phyloP scores from a whole-genome alignment of 1,140 invertebrate genomes.

The Ips nitidus region DNA sequence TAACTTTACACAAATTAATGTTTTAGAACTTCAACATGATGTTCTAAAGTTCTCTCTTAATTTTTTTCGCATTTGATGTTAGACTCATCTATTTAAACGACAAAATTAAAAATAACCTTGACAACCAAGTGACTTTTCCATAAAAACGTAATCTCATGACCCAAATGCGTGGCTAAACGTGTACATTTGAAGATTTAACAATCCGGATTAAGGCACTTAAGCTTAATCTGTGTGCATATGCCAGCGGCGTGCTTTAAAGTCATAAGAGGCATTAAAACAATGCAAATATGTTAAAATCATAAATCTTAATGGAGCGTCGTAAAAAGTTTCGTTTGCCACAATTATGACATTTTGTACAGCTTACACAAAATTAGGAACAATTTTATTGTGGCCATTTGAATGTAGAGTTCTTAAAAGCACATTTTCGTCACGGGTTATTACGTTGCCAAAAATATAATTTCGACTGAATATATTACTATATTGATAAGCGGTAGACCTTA shows the following conservation, averaged over 20 bases:
- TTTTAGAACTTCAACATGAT: too few relatives aligned
- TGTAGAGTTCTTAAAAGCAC: neutral
- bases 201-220: neutral
- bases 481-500: constrained; percentile 45
- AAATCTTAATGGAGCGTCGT: neutral
- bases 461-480: constrained; percentile 38
- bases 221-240: neutral
- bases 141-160: too few relatives aligned
- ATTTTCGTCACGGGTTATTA: constrained; percentile 3
- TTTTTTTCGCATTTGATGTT: too few relatives aligned
- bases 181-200: neutral
- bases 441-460: constrained; percentile 40
- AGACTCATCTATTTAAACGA: too few relatives aligned
- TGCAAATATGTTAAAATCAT: neutral
- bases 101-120: too few relatives aligned
- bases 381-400: too few relatives aligned
- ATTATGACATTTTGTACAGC: too few relatives aligned
- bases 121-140: too few relatives aligned
- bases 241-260: neutral
- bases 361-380: neutral
- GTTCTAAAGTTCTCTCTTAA: too few relatives aligned
- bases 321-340: neutral
- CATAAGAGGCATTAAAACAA: neutral
- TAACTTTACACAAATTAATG: too few relatives aligned
- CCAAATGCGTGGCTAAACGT: too few relatives aligned